Conservation (phyloP, 2,113 vertebrate genomes). For the Guaruba guarouba region DNA sequence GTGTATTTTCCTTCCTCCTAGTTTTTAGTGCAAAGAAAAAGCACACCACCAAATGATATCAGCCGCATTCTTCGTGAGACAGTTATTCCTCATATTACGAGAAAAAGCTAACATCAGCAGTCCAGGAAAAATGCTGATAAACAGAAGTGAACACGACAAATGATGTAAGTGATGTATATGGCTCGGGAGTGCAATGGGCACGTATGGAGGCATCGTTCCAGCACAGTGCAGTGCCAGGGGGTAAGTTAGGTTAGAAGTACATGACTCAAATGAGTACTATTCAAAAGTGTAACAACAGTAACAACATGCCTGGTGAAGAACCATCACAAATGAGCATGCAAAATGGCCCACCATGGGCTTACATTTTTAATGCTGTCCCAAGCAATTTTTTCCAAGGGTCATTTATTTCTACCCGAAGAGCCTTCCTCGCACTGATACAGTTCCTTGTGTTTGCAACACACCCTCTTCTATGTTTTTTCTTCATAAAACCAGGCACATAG, state of each 20-base stretch:
- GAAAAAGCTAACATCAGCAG: conserved; percentile 59
- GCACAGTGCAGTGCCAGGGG: background rate
- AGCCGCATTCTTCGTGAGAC: background rate
- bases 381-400: conserved; percentile 60
- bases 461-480: conserved; percentile 25
- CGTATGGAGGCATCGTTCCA: background rate
- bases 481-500: conserved; percentile 39
- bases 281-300: background rate
- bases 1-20: background rate
- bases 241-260: background rate
- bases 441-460: conserved; percentile 82
- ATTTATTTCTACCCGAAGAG: conserved; percentile 65
- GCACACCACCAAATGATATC: background rate
- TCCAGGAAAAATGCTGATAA: conserved; percentile 50
- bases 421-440: conserved; percentile 61
- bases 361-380: conserved; percentile 13
- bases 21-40: background rate
- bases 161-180: background rate
- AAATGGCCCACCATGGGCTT: background rate
- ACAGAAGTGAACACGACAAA: background rate
- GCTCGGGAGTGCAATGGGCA: background rate
- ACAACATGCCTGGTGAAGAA: background rate
- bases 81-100: conserved; percentile 17
- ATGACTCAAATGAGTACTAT: background rate
- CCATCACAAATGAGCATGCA: background rate